These are phyloP conservation scores for Papilio elwesi DNA, from an alignment of 2,888 invertebrate species.

Conservation along the genomic window DNA sequence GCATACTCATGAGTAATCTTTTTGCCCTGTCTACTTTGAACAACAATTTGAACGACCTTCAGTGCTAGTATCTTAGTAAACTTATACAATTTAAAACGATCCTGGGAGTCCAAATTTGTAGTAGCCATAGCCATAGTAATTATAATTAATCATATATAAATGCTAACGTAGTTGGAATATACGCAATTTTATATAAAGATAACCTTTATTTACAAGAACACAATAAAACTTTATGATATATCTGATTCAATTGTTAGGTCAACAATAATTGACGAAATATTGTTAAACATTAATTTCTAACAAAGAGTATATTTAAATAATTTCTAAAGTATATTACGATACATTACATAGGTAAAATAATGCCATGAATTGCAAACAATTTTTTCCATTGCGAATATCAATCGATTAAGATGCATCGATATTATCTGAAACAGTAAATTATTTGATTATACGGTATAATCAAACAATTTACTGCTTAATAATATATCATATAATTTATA, in stretches of 20 bases:
- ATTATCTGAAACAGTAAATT: neutral
- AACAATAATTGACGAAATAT: neutral
- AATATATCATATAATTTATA: no score
- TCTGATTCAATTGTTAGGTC: neutral
- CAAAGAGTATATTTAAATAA: conserved; percentile 11
- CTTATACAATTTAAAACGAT: conserved; percentile 89
- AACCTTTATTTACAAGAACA: neutral
- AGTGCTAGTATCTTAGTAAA: conserved; percentile 94
- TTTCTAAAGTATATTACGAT: conserved; percentile 12
- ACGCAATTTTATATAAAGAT: neutral
- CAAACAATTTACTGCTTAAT: no score
- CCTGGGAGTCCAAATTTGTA: conserved; percentile 64
- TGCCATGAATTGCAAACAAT: neutral
- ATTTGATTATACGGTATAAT: no score
- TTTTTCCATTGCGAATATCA: neutral
- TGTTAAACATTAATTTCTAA: conserved; percentile 7
- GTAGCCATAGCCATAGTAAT: conserved; percentile 72
- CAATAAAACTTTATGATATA: conserved; percentile 3
- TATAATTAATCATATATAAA: conserved; percentile 37
- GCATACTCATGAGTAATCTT: conserved; percentile 84
- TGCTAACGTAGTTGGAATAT: neutral
- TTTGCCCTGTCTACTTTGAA: conserved; percentile 95
- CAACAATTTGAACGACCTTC: conserved; percentile 95
- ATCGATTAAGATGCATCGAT: conserved; percentile 9
- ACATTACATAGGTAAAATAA: conserved; percentile 21